phyloP scores from a whole-genome alignment of 2,888 invertebrate species.

The Steinernema scapterisci region DNA sequence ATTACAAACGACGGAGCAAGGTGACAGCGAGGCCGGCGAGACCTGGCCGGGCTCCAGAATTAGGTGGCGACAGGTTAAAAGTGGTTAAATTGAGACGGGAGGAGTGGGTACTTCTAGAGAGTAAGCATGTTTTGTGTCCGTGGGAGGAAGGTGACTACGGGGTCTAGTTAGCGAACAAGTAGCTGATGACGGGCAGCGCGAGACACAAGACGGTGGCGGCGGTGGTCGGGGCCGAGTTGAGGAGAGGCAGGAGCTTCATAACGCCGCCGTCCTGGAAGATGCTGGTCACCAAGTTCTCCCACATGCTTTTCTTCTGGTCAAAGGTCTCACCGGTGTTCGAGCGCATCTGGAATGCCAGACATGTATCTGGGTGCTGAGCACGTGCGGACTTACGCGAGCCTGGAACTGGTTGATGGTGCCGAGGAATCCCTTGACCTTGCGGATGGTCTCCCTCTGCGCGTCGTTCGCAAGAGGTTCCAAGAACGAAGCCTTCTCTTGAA shows the following conservation, averaged over 20 bases:
- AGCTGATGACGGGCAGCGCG: constrained; percentile 6
- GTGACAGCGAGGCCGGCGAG: background rate
- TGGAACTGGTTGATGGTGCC: constrained; percentile 47
- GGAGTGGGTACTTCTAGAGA: background rate
- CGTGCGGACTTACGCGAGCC: constrained; percentile 39
- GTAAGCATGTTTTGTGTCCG: background rate
- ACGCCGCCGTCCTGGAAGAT: constrained; percentile 53
- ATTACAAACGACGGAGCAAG: background rate
- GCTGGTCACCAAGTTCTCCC: constrained; percentile 49
- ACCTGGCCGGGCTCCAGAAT: background rate
- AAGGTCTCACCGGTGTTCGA: constrained; percentile 48
- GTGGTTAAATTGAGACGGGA: background rate
- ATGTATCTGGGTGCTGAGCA: background rate
- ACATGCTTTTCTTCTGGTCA: constrained; percentile 53
- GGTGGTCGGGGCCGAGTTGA: constrained; percentile 29
- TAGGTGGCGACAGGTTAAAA: background rate
- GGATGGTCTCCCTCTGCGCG: constrained; percentile 52
- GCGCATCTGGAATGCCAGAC: constrained; percentile 45
- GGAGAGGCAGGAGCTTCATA: constrained; percentile 25
- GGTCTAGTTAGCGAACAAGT: background rate
- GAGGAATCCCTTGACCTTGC: constrained; percentile 49
- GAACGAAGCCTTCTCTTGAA: constrained; percentile 51
- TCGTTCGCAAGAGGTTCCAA: constrained; percentile 52
- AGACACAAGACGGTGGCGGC: constrained; percentile 14
- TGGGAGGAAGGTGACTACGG: background rate